Evolutionary conservation across 2,113 vertebrate genomes (phyloP), one percentile per base, ranked within the genome.

Genomic region (Pagrus major): DNA sequence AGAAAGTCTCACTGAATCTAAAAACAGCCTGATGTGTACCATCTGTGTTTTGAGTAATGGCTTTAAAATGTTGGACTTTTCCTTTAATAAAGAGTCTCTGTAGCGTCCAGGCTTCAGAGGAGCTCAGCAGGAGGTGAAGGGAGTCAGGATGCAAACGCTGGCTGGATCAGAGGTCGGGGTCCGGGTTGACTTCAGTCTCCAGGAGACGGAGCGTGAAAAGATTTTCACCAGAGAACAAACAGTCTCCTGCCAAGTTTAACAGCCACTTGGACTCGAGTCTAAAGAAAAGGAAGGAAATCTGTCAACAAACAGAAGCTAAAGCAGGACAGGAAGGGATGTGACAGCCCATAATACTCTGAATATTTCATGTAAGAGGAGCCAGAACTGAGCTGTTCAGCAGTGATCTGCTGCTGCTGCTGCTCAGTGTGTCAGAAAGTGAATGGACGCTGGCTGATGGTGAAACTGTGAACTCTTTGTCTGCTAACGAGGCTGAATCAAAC

Each of bases 381-480:
- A 39, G 15, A 39, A 54, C 23, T 25, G 47, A 52, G 10, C 63
- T 21, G 41, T 4, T 6, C 37, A 14, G 76, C 66, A 3, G 5
- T 10, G 23, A 15, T 7, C 12, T 8, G 14, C 44, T 65, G 56
- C 31, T 63, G 20, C 9, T 29, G 56, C 31, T 63, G 20, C 9
- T 29, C 44, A 52, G 14, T 5, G 16, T 41, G 41, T 42, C 44
- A 69, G 44, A 42, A 12, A 33, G 46, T 54, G 56, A 27, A 63
- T 1, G 44, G 54, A 31, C 8, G 11, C 55, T 39, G 75, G 39
- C 66, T 18, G 60, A 6, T 6, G 67, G 1, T 1, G 5, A 56
- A 20, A 71, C 82, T 76, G 76, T 16, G 59, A 41, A 14, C 2
- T 80, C 72, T 85, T 63, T 81, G 61, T 85, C 2, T 33, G 37